phyloP scores from a whole-genome alignment of 2,888 invertebrate species.

The Strigamia transsilvanica region DNA sequence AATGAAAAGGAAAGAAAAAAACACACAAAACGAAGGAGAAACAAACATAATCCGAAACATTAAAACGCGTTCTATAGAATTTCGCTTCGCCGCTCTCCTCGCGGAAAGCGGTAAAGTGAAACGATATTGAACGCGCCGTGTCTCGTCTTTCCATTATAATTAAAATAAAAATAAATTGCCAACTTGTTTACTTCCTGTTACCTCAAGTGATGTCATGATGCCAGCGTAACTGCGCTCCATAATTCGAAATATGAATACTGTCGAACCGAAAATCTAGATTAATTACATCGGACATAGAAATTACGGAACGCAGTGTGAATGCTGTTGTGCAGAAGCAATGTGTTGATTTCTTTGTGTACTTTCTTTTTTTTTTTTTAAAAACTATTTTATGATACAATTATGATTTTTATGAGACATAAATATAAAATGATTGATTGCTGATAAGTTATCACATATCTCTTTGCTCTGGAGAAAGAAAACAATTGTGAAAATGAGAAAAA shows the following conservation, averaged over 20 bases:
- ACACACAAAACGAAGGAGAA: neutral
- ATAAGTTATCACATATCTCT: slow-evolving; percentile 36
- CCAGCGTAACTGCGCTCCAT: neutral
- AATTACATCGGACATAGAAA: neutral
- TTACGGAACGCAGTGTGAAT: slow-evolving; percentile 1
- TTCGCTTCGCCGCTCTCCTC: no score
- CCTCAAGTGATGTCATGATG: slow-evolving; percentile 21
- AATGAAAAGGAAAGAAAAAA: neutral
- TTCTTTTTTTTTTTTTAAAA: neutral
- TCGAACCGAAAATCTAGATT: neutral
- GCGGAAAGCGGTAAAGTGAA: no score
- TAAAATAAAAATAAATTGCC: neutral
- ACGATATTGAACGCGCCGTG: no score
- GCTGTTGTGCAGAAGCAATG: slow-evolving; percentile 29
- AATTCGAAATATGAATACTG: slow-evolving; percentile 7
- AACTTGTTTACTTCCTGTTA: slow-evolving; percentile 17
- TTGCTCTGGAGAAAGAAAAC: slow-evolving; percentile 16
- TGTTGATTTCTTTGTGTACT: neutral
- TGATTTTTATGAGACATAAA: slow-evolving; percentile 21
- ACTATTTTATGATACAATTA: slow-evolving; percentile 42
- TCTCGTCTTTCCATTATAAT: neutral
- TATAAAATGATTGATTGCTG: slow-evolving; percentile 43
- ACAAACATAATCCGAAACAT: neutral
- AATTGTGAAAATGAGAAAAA: neutral
- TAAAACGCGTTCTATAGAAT: neutral